These are phyloP conservation scores for Drosophila eugracilis DNA, from an alignment of 1,140 invertebrate genomes.

Conservation along the genomic window DNA sequence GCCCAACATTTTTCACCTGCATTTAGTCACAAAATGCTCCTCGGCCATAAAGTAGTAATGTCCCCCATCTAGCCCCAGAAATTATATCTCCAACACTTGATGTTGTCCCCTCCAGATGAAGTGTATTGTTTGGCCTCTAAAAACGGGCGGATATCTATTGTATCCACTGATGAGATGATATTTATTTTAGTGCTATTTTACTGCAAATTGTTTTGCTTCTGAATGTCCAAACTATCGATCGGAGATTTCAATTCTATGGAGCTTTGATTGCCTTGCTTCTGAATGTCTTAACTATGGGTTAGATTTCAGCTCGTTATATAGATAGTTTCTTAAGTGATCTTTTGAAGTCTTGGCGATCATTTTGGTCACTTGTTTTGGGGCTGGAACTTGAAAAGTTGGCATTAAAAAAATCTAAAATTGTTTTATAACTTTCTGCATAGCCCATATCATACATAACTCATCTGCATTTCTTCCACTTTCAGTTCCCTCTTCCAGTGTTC, in stretches of 20 bases:
- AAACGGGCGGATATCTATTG: slow-evolving; percentile 51
- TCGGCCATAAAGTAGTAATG: slow-evolving; percentile 42
- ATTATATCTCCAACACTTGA: slow-evolving; percentile 33
- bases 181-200: slow-evolving; percentile 61
- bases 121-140: slow-evolving; percentile 19
- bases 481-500: slow-evolving; percentile 20
- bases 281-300: slow-evolving; percentile 37
- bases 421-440: background rate
- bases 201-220: slow-evolving; percentile 75
- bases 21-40: slow-evolving; percentile 46
- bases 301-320: slow-evolving; percentile 14
- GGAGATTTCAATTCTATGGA: slow-evolving; percentile 26
- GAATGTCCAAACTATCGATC: slow-evolving; percentile 40
- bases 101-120: slow-evolving; percentile 32
- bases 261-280: slow-evolving; percentile 52
- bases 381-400: background rate
- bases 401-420: background rate
- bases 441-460: background rate
- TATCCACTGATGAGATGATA: slow-evolving; percentile 21
- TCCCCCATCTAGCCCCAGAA: slow-evolving; percentile 33
- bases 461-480: background rate
- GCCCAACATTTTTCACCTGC: slow-evolving; percentile 36
- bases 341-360: background rate
- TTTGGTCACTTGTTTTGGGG: background rate
- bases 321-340: slow-evolving; percentile 10